Evolutionary conservation across 2,797 vertebrate species (phyloP), one percentile per base, ranked within the genome.

Genomic region (Echeneis naucrates): DNA sequence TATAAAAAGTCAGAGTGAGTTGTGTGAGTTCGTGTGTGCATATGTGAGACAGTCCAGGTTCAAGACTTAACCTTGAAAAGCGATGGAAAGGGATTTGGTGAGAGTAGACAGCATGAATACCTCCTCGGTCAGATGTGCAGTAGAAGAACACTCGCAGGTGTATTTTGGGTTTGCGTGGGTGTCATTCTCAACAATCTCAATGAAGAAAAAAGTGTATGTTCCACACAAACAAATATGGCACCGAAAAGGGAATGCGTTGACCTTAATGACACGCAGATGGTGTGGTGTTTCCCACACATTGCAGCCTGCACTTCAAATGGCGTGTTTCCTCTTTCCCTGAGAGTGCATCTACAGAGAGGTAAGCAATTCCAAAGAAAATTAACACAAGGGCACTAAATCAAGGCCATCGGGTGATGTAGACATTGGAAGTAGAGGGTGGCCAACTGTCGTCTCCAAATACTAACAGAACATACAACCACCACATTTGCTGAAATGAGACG

Each of bases 381-480:
- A 66, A 57, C 56, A 23, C 38, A 11, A 52, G 33, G 0, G 10
- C 30, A 30, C 4, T 61, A 24, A 61, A 27, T 44, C 42, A 33
- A 56, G 9, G 12, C 42, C n/a, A 19, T 24, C 13, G 63, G 42
- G 54, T 40, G 32, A 24, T 17, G 8, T 17, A 69, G 30, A 37
- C 19, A 23, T 8, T 59, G 23, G 0, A 14, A 17, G 2, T 53
- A 14, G 5, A 11, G 38, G 48, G 42, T 16, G 7, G 17, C 11
- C 8, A n/a, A 9, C 24, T 63, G 35, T 21, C n/a, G n/a, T 62
- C 51, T 68, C 30, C n/a, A n/a, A 52, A 16, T 37, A 35, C 48
- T 44, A 23, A 69, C 13, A 35, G 48, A 60, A 26, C 19, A 19
- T 5, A 33, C 47, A 48, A 12, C 17, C 17, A 23, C 51, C 33